A percentile compares a stretch with the other conserved stretches of the same genome.
phyloP scores from a whole-genome alignment of 1,140 invertebrate species.

The Agrypnia vestita region DNA sequence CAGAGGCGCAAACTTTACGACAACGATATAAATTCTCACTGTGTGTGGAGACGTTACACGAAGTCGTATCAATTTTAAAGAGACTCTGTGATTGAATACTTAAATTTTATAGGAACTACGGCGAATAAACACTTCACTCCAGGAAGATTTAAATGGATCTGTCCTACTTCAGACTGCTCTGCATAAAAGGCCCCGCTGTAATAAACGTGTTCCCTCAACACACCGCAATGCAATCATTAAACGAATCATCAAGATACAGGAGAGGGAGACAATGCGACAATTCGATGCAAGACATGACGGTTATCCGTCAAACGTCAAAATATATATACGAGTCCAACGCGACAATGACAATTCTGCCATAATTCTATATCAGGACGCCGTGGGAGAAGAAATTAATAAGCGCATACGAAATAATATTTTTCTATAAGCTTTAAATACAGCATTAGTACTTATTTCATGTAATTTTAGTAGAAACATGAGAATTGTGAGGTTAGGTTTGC shows the following conservation, averaged over 20 bases:
- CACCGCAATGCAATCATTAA: background rate
- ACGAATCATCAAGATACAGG: background rate
- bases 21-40: slow-evolving; percentile 1
- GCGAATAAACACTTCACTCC: background rate
- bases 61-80: slow-evolving; percentile 8
- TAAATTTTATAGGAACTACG: slow-evolving; percentile 15
- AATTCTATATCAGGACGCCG: too few species aligned
- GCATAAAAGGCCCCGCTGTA: slow-evolving; percentile 1
- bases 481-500: too few species aligned
- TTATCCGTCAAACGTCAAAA: too few species aligned
- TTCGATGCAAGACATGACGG: too few species aligned
- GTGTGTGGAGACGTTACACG: background rate
- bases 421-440: too few species aligned
- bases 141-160: slow-evolving; percentile 12
- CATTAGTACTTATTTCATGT: too few species aligned
- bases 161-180: slow-evolving; percentile 2
- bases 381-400: too few species aligned
- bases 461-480: too few species aligned
- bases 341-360: too few species aligned
- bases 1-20: background rate
- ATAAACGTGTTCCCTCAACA: background rate
- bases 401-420: too few species aligned
- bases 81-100: slow-evolving; percentile 12
- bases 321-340: too few species aligned
- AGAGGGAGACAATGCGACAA: too few species aligned